phyloP scores from a whole-genome alignment of 30 jellyfish, hydroid and myxozoan genomes.

The Nemopilema nomurai region DNA sequence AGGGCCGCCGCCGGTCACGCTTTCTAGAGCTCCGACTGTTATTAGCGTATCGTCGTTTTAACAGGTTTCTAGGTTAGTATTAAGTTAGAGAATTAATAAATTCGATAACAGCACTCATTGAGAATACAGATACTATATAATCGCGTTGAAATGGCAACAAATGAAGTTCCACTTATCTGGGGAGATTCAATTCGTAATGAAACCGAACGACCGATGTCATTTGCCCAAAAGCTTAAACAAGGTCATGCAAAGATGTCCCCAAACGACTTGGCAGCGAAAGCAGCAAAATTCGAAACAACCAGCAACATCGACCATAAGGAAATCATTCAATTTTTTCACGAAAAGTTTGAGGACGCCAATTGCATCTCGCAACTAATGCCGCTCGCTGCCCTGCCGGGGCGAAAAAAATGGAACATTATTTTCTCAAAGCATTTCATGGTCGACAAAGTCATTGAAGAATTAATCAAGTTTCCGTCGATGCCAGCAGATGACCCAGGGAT shows the following conservation, averaged over 20 bases:
- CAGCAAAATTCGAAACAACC: background rate
- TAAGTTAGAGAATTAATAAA: too few species aligned
- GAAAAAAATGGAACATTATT: background rate
- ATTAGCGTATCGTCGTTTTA: background rate
- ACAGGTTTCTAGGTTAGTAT: background rate
- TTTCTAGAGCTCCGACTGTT: background rate
- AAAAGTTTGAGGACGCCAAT: background rate
- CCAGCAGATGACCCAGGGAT: background rate
- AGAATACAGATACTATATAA: background rate
- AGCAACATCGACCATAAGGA: background rate
- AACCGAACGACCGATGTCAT: background rate
- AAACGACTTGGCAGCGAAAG: background rate
- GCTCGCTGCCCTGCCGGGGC: background rate
- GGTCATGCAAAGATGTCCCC: background rate
- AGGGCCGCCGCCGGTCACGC: background rate
- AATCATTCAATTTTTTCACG: background rate
- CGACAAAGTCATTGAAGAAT: background rate
- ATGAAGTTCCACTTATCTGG: background rate
- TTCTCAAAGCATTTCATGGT: background rate
- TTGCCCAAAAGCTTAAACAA: background rate
- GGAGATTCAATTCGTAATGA: background rate
- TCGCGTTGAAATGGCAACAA: background rate
- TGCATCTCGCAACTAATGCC: background rate
- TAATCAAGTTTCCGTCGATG: background rate
- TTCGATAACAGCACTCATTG: background rate